A percentile compares a stretch with the other conserved stretches of the same genome.
Evolutionary conservation across 2,797 vertebrate genomes (phyloP).

Genomic region (Sparus aurata): DNA sequence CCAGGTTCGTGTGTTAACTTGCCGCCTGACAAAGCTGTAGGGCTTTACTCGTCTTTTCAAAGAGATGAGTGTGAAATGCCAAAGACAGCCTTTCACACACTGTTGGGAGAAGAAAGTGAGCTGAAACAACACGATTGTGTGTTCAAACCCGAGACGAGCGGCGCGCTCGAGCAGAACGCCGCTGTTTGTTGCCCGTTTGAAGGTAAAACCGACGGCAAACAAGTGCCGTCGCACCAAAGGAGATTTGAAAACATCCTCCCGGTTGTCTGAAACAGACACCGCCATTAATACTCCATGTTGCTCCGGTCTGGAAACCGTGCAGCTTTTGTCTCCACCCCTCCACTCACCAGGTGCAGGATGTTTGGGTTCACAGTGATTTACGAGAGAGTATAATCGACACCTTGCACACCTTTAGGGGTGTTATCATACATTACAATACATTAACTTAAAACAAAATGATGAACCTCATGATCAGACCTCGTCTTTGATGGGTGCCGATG

Average conservation of each 20-base stretch:
- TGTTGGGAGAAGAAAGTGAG: conserved; percentile 55
- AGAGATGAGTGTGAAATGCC: conserved; percentile 64
- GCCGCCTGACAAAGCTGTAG: conserved; percentile 73
- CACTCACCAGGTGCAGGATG: conserved; percentile 38
- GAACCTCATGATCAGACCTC: neutral
- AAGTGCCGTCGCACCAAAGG: neutral
- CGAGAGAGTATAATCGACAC: conserved; percentile 3
- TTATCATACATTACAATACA: neutral
- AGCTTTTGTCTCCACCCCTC: conserved; percentile 35
- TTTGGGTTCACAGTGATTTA: conserved; percentile 32
- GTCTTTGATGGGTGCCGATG: too few relatives aligned
- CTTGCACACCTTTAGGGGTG: neutral
- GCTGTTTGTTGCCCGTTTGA: conserved; percentile 38
- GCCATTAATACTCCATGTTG: conserved; percentile 5
- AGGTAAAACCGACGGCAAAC: conserved; percentile 41
- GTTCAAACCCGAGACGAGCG: conserved; percentile 39
- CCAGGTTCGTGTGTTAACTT: conserved; percentile 81
- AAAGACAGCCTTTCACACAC: conserved; percentile 64
- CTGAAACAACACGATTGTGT: conserved; percentile 48
- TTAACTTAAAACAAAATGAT: neutral
- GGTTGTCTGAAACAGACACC: conserved; percentile 2
- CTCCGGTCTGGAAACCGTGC: conserved; percentile 9
- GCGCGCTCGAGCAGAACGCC: conserved; percentile 27
- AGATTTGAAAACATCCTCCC: conserved; percentile 25
- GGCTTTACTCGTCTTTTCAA: conserved; percentile 72